phyloP scores from a whole-genome alignment of 1,140 invertebrate species.

The Aplysia californica region DNA sequence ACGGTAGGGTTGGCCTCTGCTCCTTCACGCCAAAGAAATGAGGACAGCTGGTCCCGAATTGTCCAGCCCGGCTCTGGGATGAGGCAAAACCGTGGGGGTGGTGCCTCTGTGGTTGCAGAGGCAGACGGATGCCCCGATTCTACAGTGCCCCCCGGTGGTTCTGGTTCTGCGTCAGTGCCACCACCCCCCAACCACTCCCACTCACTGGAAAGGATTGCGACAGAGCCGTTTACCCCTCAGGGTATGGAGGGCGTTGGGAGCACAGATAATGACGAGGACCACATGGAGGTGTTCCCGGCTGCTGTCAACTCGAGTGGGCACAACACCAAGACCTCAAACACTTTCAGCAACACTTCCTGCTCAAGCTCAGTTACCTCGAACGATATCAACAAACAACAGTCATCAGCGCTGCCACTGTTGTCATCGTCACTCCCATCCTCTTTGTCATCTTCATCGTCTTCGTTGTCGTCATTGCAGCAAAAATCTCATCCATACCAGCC shows the following conservation, averaged over 20 bases:
- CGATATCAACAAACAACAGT: slow-evolving; percentile 14
- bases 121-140: slow-evolving; percentile 21
- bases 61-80: not conserved
- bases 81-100: not conserved
- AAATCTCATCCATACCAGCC: not conserved
- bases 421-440: not conserved
- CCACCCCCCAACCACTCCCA: no score
- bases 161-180: not conserved
- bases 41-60: not conserved
- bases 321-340: slow-evolving; percentile 14
- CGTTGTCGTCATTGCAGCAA: not conserved
- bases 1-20: no score
- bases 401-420: not conserved
- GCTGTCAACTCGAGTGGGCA: no score
- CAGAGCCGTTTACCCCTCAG: slow-evolving; percentile 18
- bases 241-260: not conserved
- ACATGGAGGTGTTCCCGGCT: slow-evolving; percentile 8
- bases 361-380: slow-evolving; percentile 20
- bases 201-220: slow-evolving; percentile 15
- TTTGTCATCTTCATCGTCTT: not conserved
- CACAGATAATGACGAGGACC: slow-evolving; percentile 14
- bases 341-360: slow-evolving; percentile 16
- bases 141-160: slow-evolving; percentile 7
- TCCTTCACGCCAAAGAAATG: no score
- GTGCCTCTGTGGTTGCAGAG: no score